Evolutionary conservation across 2,797 vertebrate genomes (phyloP).

Genomic region (Squalus acanthias): DNA sequence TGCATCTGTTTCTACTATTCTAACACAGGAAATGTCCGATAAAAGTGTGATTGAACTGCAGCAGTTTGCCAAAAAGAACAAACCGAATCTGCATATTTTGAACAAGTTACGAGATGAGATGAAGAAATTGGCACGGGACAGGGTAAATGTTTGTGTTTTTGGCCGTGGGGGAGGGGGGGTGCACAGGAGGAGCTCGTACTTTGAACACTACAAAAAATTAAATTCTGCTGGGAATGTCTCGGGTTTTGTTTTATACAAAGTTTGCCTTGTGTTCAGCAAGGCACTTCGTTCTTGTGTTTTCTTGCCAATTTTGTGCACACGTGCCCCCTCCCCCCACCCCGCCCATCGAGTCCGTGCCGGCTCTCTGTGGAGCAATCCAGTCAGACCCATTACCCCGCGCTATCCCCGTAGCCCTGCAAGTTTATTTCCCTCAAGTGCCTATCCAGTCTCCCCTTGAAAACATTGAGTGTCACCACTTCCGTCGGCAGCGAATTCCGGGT

Average conservation of each 20-base stretch:
- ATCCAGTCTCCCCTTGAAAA: too few relatives aligned
- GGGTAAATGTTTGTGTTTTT: conserved; percentile 62
- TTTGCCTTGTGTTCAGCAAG: background rate
- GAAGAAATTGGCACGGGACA: conserved; percentile 84
- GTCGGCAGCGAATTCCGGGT: too few relatives aligned
- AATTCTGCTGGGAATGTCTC: background rate
- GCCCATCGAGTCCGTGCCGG: too few relatives aligned
- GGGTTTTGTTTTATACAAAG: background rate
- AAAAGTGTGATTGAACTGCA: conserved; percentile 98
- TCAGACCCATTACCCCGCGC: too few relatives aligned
- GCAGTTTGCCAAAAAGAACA: conserved; percentile 99
- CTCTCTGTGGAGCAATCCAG: too few relatives aligned
- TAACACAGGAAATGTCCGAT: conserved; percentile 80
- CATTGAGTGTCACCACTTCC: too few relatives aligned
- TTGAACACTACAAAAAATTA: background rate
- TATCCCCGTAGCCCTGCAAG: too few relatives aligned
- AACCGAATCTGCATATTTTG: conserved; percentile 96
- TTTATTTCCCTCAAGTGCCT: too few relatives aligned
- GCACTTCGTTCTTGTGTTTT: background rate
- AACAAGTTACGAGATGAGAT: conserved; percentile 98
- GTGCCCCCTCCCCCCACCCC: too few relatives aligned
- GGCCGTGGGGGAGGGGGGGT: background rate
- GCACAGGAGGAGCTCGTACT: background rate
- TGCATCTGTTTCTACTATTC: background rate
- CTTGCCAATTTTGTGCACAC: background rate